These are phyloP conservation scores for Oreochromis mossambicus DNA, from an alignment of 2,797 vertebrate species.

Conservation along the genomic window DNA sequence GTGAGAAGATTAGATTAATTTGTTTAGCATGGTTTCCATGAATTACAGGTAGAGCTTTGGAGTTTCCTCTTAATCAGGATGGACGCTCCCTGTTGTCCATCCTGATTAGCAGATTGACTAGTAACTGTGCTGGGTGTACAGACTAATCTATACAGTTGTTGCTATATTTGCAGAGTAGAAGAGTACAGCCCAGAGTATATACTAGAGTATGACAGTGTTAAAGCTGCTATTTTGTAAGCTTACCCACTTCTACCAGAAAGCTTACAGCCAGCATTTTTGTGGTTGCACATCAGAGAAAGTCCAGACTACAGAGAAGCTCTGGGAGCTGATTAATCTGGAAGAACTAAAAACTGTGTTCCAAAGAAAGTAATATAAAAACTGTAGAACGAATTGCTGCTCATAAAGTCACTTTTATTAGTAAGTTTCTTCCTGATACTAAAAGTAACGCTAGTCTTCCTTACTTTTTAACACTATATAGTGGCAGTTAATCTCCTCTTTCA, in stretches of 20 bases:
- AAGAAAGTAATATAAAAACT: neutral
- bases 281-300: neutral
- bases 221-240: neutral
- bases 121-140: neutral
- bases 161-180: neutral
- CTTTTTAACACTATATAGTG: neutral
- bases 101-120: neutral
- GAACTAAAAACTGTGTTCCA: neutral
- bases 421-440: neutral
- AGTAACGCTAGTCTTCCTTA: neutral
- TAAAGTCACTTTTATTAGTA: neutral
- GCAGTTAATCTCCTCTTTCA: neutral
- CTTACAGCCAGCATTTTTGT: neutral
- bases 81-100: neutral
- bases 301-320: neutral
- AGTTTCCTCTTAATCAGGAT: neutral
- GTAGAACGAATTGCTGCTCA: neutral
- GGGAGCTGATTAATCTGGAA: neutral
- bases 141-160: neutral
- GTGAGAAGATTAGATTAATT: neutral
- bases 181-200: neutral
- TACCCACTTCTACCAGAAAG: neutral
- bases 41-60: neutral
- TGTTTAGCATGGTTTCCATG: neutral
- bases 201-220: neutral